Evolutionary conservation across 1,140 invertebrate genomes (phyloP), one percentile per base, ranked within the genome.

Genomic region (Lordiphosa mommai): DNA sequence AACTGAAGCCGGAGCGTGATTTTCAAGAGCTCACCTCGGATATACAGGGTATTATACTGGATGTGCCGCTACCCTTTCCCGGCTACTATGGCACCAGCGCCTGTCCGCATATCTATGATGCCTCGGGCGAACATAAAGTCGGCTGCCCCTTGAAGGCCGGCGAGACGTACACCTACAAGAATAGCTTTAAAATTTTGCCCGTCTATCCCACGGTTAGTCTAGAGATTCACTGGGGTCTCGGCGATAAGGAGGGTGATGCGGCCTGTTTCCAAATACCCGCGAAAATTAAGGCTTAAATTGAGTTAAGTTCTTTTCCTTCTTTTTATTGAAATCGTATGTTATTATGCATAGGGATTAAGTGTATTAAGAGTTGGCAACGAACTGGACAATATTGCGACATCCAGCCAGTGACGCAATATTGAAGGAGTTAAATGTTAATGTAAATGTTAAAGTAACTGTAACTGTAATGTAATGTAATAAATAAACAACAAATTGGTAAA

Each of bases 51-150:
- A 87, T 90, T 1, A 90, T 95, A 9, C 67, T 91, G 4, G 91
- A 91, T 0, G 73, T 95, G 3, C 88, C 91, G 0, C 73, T 96
- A 47, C 94, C 94, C 0, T 95, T 95, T 77, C 88, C 94, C 4
- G 94, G 94, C 20, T 93, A 95, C 1, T 93, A 95, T 66, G 93
- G 92, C n/a, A 91, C 90, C 2, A 90, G 91, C 32, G 92, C 94
- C 2, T 95, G 94, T 68, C 88, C 90, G 34, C 92, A 93, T 55
- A 89, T 95, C 23, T 93, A 89, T 65, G 87, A 90, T 49, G 65
- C 87, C 34, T 80, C 92, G 61, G 92, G 90, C 4, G 90, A 65
- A 69, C 91, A 82, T 2, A 91, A 92, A 74, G 91, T 90, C 1
- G 84, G 89, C 1, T 96, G 94, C 65, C 93, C 94, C 0, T 79